Percentiles rank a stretch among this genome's conserved stretches.
Conservation (phyloP, 2,797 vertebrate genomes). For the Nyctibius grandis region DNA sequence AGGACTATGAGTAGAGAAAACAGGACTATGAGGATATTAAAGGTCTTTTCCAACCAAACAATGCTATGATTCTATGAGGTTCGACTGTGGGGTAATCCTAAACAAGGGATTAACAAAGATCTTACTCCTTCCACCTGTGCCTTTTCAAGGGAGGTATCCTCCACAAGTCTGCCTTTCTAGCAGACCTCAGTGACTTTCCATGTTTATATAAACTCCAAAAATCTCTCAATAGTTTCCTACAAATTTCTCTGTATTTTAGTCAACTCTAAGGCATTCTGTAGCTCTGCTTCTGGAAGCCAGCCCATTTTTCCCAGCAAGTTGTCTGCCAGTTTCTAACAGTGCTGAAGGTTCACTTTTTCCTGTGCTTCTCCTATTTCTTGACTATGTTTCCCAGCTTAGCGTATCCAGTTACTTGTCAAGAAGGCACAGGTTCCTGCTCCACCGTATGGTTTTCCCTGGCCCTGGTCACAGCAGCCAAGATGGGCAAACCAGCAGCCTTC, state of each 20-base stretch:
- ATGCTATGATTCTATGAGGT: no score
- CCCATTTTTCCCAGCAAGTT: background rate
- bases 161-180: background rate
- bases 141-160: background rate
- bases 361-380: background rate
- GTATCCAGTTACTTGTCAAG: background rate
- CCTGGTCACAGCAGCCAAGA: background rate
- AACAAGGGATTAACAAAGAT: background rate
- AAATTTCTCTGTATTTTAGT: background rate
- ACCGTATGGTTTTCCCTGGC: background rate
- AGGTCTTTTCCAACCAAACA: no score
- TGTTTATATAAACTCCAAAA: background rate
- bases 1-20: background rate
- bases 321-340: background rate
- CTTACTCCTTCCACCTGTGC: background rate
- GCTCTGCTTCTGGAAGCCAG: background rate
- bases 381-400: background rate
- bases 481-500: background rate
- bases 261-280: background rate
- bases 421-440: background rate
- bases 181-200: background rate
- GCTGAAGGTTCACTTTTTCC: background rate
- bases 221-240: background rate
- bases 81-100: background rate
- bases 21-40: background rate